A percentile compares a stretch with the other conserved stretches of the same genome.
phyloP scores from a whole-genome alignment of 2,888 invertebrate genomes.

The Glyphotaelius pellucidus region DNA sequence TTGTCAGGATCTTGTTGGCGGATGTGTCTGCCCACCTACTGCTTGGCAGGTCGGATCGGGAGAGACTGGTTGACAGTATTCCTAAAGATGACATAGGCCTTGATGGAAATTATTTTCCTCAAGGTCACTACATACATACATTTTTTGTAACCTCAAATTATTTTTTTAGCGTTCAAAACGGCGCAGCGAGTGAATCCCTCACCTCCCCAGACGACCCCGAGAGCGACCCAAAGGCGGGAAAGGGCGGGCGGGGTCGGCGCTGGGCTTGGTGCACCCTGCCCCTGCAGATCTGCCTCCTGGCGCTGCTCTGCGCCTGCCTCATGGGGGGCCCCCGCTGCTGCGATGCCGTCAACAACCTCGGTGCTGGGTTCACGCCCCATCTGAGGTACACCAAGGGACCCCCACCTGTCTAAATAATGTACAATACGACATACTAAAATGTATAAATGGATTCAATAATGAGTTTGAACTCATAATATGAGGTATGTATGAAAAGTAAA shows the following conservation, averaged over 20 bases:
- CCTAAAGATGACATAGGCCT: no score
- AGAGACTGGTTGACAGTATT: no score
- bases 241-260: conserved; percentile 77
- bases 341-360: conserved; percentile 86
- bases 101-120: no score
- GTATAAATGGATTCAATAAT: conserved; percentile 6
- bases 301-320: conserved; percentile 85
- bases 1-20: no score
- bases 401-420: conserved; percentile 83
- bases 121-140: no score
- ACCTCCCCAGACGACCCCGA: conserved; percentile 62
- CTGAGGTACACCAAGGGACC: conserved; percentile 89
- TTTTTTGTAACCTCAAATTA: neutral
- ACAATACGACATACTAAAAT: conserved; percentile 5
- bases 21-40: no score
- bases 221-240: conserved; percentile 65
- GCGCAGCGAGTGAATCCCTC: neutral
- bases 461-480: neutral
- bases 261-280: conserved; percentile 89
- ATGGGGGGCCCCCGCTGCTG: conserved; percentile 88
- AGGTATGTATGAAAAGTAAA: neutral
- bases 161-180: neutral
- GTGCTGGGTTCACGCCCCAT: conserved; percentile 87
- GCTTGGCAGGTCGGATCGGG: no score
- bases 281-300: conserved; percentile 85